These are phyloP conservation scores for Hyperopisus bebe DNA, from an alignment of 2,113 vertebrate genomes.

Conservation along the genomic window DNA sequence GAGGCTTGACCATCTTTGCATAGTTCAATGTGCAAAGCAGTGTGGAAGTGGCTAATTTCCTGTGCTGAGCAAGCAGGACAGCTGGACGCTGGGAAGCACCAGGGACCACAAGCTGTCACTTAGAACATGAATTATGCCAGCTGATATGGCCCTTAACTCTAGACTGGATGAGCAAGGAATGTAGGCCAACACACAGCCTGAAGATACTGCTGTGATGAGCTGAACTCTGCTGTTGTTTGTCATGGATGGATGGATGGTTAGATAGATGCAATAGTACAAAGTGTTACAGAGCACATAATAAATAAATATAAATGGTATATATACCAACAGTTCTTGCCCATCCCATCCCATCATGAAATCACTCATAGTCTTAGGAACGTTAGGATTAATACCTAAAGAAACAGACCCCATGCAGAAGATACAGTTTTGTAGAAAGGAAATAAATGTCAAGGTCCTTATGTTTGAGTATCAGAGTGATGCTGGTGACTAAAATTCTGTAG, in stretches of 20 bases:
- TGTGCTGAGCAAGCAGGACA: background rate
- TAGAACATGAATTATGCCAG: background rate
- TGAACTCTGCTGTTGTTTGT: background rate
- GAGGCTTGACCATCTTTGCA: background rate
- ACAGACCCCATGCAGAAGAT: background rate
- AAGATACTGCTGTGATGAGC: background rate
- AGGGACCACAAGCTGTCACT: background rate
- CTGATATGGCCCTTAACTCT: slow-evolving; percentile 9
- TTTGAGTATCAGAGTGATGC: background rate
- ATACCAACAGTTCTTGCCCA: background rate
- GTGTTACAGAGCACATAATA: background rate
- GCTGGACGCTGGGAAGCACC: background rate
- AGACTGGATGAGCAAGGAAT: slow-evolving; percentile 7
- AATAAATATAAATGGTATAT: background rate
- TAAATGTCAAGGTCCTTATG: background rate
- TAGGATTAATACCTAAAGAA: background rate
- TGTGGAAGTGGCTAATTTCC: background rate
- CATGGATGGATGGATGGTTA: background rate
- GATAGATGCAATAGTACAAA: background rate
- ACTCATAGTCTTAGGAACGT: background rate
- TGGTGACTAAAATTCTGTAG: background rate
- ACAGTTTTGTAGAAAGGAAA: background rate
- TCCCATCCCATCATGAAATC: background rate
- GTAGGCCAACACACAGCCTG: background rate
- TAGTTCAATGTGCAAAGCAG: background rate